Conservation (phyloP, 2,113 vertebrate species). For the Pachycephala philippinensis region DNA sequence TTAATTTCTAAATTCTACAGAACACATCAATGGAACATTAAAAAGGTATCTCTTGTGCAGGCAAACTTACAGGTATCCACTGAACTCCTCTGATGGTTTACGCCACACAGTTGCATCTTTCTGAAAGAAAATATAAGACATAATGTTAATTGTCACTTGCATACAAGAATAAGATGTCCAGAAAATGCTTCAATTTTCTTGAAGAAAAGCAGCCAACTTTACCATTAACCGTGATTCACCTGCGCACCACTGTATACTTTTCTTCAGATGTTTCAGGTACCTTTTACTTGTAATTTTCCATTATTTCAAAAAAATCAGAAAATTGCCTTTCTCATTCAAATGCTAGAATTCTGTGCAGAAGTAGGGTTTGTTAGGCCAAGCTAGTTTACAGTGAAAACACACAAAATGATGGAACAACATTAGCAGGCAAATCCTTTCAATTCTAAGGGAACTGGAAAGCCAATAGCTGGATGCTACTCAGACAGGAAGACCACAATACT, state of each 20-base stretch:
- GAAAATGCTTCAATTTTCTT: background rate
- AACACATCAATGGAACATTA: background rate
- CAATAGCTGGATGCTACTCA: background rate
- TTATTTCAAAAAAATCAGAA: background rate
- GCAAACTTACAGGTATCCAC: slow-evolving; percentile 83
- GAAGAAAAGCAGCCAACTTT: background rate
- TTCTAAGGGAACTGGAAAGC: background rate
- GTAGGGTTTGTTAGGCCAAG: background rate
- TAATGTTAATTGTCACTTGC: background rate
- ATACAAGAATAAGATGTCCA: background rate
- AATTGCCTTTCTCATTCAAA: background rate
- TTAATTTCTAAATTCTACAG: background rate
- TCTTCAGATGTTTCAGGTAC: background rate
- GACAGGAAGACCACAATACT: background rate
- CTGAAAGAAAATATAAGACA: slow-evolving; percentile 57
- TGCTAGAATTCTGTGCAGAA: background rate
- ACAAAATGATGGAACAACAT: background rate
- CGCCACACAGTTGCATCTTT: slow-evolving; percentile 83
- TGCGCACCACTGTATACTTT: background rate
- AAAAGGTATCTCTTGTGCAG: background rate
- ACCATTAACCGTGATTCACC: background rate
- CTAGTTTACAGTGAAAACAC: background rate
- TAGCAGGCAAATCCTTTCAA: background rate
- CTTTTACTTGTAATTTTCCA: background rate
- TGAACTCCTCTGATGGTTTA: slow-evolving; percentile 83